Evolutionary conservation across 2,113 vertebrate genomes (phyloP).

Genomic region (Genyomyrus donnyi): DNA sequence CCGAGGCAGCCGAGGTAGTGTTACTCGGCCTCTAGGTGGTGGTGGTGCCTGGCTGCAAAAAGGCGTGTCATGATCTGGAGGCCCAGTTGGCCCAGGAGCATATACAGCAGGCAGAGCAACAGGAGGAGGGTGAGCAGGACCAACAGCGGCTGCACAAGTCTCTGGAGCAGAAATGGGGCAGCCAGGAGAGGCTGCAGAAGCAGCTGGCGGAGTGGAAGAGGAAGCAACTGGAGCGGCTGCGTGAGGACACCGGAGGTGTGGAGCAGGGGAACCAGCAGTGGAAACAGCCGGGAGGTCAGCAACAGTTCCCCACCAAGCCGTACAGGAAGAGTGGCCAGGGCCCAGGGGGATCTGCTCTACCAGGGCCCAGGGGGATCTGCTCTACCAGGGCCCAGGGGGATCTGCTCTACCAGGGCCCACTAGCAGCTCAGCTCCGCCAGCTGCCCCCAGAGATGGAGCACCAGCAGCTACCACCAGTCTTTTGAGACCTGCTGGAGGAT

Average conservation of each 20-base stretch:
- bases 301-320: background rate
- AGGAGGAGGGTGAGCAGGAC: background rate
- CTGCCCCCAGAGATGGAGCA: background rate
- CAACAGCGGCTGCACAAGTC: background rate
- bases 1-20: background rate
- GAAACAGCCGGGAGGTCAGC: background rate
- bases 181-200: background rate
- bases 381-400: background rate
- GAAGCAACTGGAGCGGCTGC: background rate
- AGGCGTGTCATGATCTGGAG: background rate
- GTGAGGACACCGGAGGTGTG: background rate
- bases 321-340: background rate
- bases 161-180: background rate
- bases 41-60: background rate
- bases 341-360: background rate
- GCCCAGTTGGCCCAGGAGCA: background rate
- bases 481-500: background rate
- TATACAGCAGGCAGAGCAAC: background rate
- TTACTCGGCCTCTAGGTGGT: too few relatives aligned
- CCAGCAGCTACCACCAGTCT: background rate
- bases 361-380: background rate
- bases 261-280: background rate
- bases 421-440: background rate
- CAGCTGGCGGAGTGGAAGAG: background rate
- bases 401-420: background rate